Conservation (phyloP, 30 jellyfish, hydroid and myxozoan genomes). For the Mastigias papua region DNA sequence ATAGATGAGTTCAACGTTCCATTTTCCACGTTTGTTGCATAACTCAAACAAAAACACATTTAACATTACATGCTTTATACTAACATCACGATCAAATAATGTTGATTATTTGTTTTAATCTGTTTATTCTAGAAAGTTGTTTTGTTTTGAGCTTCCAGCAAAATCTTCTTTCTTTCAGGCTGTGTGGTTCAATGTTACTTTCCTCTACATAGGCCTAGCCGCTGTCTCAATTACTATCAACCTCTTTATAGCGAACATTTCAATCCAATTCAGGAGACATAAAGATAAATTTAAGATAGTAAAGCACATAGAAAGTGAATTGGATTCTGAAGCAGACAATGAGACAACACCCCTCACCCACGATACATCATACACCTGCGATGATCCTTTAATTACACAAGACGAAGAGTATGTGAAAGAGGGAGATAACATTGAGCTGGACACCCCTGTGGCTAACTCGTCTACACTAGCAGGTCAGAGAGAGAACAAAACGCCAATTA, state of each 20-base stretch:
- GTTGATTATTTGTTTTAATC: too few species aligned
- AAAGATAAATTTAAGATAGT: slow-evolving; percentile 82
- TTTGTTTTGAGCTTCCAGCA: too few species aligned
- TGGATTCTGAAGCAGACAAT: slow-evolving; percentile 81
- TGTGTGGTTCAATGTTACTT: slow-evolving; percentile 90
- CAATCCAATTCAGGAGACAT: slow-evolving; percentile 86
- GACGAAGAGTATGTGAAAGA: slow-evolving; percentile 1
- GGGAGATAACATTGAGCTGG: background rate
- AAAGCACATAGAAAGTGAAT: slow-evolving; percentile 70
- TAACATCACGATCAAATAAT: too few species aligned
- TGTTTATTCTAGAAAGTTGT: too few species aligned
- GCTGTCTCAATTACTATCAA: slow-evolving; percentile 93
- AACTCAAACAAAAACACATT: too few species aligned
- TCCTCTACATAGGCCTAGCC: slow-evolving; percentile 91
- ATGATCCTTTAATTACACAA: background rate
- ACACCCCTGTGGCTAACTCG: too few species aligned
- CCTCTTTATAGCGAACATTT: slow-evolving; percentile 83
- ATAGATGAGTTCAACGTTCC: too few species aligned
- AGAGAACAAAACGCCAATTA: background rate
- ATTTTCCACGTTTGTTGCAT: too few species aligned
- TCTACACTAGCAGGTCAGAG: background rate
- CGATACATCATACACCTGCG: slow-evolving; percentile 1
- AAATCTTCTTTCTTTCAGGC: slow-evolving; percentile 65
- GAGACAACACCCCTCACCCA: slow-evolving; percentile 89
- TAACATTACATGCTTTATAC: too few species aligned